Conservation (phyloP, 2,888 invertebrate species). For the Tachina lurida region DNA sequence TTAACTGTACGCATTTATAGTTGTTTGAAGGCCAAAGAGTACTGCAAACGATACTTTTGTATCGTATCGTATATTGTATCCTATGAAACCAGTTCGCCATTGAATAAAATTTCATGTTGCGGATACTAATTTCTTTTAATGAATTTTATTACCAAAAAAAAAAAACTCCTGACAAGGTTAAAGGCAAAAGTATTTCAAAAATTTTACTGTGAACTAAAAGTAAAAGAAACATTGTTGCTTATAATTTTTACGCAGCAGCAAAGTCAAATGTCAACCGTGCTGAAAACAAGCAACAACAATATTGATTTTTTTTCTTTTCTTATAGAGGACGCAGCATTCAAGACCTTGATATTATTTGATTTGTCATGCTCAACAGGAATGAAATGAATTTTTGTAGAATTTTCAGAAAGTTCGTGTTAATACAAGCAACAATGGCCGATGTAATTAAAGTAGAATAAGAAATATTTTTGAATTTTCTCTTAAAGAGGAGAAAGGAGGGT, state of each 20-base stretch:
- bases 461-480: neutral
- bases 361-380: constrained; percentile 27
- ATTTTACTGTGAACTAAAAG: neutral
- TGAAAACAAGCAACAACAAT: neutral
- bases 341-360: neutral
- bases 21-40: too few species aligned
- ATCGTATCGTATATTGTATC: too few species aligned
- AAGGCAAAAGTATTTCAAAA: neutral
- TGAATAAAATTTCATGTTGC: neutral
- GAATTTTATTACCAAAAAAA: constrained; percentile 7
- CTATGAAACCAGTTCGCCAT: neutral
- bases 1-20: too few species aligned
- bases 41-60: too few species aligned
- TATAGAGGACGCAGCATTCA: neutral
- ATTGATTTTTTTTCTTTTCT: neutral
- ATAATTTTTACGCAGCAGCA: neutral
- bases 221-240: neutral
- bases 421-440: neutral
- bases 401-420: neutral
- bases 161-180: neutral
- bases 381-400: constrained; percentile 26
- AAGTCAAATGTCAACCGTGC: neutral
- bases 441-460: neutral
- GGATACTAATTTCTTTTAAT: constrained; percentile 30
- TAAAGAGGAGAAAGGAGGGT: too few species aligned